Evolutionary conservation across 2,797 vertebrate genomes (phyloP), one percentile per base, ranked within the genome.

Genomic region (Chrysocyon brachyurus): DNA sequence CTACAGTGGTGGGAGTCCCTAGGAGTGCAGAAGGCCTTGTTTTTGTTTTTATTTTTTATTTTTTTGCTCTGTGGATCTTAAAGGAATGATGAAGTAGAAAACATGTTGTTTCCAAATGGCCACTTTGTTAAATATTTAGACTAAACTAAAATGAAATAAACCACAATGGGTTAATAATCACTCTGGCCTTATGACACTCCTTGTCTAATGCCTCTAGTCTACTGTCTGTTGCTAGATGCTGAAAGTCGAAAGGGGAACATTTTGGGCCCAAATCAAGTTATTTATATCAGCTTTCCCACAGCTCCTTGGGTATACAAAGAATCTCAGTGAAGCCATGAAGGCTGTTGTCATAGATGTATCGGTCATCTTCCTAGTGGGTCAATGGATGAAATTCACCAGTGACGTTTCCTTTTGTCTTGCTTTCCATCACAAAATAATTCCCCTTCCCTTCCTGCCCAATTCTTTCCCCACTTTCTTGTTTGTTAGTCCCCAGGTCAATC

Each of bases 91-190:
- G 7, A 16, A 83, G 9, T 19, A 79, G 21, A 81, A 33, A 90
- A 77, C n/a, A 81, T 40, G 73, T 3, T 52, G 36, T 93, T 91
- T 94, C 54, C 59, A 96, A 95, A 84, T 52, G 21, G 31, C 12
- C 36, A 46, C n/a, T 66, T 61, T 81, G 92, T 84, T 91, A 87
- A 88, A 83, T 86, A 72, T 52, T 73, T 85, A 96, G 28, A 26
- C n/a, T 96, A 87, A 95, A 96, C 68, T 88, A 8, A 91, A 92
- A 82, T 88, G 28, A 95, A 92, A 95, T 88, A 57, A 82, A 95
- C 94, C 87, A 10, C n/a, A 94, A 70, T 54, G 33, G 17, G 12
- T 46, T 93, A 95, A 36, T 88, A 94, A 87, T 94, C 68, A 77
- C n/a, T 91, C 59, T 91, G 75, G 86, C 28, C 70, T 89, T 89